Evolutionary conservation across 2,797 vertebrate genomes (phyloP).

Genomic region (Gila robusta): DNA sequence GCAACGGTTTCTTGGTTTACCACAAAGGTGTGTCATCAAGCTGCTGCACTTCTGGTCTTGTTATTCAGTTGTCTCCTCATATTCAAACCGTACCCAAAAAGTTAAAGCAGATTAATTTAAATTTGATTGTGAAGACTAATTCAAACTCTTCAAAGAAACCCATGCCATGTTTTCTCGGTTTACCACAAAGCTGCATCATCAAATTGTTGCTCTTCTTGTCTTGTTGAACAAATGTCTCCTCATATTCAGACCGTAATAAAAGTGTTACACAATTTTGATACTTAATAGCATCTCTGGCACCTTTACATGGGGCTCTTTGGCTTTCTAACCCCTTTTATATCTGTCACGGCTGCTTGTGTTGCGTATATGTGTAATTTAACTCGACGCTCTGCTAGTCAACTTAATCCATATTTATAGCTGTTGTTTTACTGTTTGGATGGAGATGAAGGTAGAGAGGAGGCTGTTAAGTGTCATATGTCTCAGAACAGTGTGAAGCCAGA

Average conservation of each 20-base stretch:
- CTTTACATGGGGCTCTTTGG: constrained; percentile 43
- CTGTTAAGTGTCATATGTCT: constrained; percentile 44
- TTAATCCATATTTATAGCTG: constrained; percentile 44
- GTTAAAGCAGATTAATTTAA: neutral
- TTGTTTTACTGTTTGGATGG: constrained; percentile 51
- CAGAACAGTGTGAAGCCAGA: constrained; percentile 40
- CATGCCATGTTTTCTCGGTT: neutral
- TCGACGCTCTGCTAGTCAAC: constrained; percentile 23
- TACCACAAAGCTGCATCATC: neutral
- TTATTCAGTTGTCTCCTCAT: neutral
- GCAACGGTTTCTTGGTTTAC: neutral
- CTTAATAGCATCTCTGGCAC: constrained; percentile 23
- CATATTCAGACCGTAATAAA: constrained; percentile 7
- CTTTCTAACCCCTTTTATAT: constrained; percentile 25
- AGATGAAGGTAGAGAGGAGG: constrained; percentile 43
- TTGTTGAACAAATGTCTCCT: neutral
- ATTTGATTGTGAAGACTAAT: neutral
- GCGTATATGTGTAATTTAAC: constrained; percentile 34
- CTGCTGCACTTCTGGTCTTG: neutral
- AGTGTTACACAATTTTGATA: neutral
- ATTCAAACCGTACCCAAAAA: neutral
- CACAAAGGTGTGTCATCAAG: neutral
- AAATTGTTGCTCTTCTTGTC: neutral
- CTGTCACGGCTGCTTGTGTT: constrained; percentile 18
- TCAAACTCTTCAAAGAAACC: neutral